Evolutionary conservation across 1,140 invertebrate genomes (phyloP), one percentile per base, ranked within the genome.

Genomic region (Anastrepha ludens): DNA sequence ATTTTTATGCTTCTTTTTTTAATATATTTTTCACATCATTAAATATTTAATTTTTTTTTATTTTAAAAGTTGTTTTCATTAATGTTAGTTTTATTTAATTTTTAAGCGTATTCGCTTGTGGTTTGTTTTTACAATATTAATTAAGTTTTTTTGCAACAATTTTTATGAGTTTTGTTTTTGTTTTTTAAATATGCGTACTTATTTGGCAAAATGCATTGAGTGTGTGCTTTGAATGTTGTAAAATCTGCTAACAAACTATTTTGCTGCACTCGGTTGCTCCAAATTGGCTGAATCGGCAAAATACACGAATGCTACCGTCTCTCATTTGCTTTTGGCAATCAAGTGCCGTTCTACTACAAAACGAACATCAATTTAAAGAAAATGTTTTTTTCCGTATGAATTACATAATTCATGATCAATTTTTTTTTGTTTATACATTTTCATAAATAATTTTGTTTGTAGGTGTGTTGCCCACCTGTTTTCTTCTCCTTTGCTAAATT

Each of bases 11-110:
- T 50, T 50, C 86, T 70, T 88, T 85, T 85, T 88, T 87, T 58
- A 78, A 59, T 85, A 44, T 70, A 88, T 87, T 90, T 88, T 90
- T 81, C 47, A 81, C 47, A 81, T 87, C 88, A 85, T 90, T 88
- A 90, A 47, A 85, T 86, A 29, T 87, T 60, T 67, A 85, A 39
- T 88, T 88, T 78, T 86, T 89, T 88, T 88, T 65, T 87, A 58
- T 64, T 88, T 88, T 89, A 87, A 81, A 60, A 86, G 86, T 88
- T 88, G 67, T 74, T 87, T 81, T 85, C 85, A 11, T 47, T 65
- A 44, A 29, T 20, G 60, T 86, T 86, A 64, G 20, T 85, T 85
- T 87, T 64, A 50, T 55, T 41, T 59, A 64, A 87, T 88, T 88
- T 81, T 11, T 47, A 70, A 41, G 55, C 55, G 62, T 58, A 67